A percentile compares a stretch with the other conserved stretches of the same genome.
Conservation (phyloP, 2,888 invertebrate genomes). For the Nephrotoma appendiculata region DNA sequence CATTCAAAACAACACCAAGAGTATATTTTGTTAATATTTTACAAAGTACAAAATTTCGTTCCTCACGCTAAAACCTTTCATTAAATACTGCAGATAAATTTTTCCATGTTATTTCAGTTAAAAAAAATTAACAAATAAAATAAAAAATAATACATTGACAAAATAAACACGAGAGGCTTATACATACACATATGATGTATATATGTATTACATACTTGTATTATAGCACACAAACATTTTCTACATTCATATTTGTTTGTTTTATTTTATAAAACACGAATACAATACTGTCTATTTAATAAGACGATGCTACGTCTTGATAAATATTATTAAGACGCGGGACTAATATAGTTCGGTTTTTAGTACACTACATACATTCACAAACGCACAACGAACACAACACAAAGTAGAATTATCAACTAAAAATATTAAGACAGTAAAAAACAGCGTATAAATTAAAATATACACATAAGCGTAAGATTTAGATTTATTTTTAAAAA, state of each 20-base stretch:
- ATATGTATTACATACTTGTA: not conserved
- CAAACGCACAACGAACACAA: not conserved
- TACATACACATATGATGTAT: not conserved
- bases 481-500: not conserved
- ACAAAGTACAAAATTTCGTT: not conserved
- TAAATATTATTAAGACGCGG: not conserved
- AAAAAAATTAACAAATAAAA: not conserved
- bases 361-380: not conserved
- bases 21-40: not conserved
- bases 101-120: not conserved
- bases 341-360: not conserved
- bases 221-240: not conserved
- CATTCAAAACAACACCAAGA: not conserved
- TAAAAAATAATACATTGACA: not conserved
- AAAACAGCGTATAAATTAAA: not conserved
- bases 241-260: not conserved
- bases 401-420: not conserved
- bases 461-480: not conserved
- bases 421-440: not conserved
- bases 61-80: not conserved
- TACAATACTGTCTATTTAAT: not conserved
- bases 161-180: not conserved
- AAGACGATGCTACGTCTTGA: not conserved
- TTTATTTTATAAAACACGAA: not conserved
- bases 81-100: conserved; percentile 3